Evolutionary conservation across 2,113 vertebrate species (phyloP), one percentile per base, ranked within the genome.

Genomic region (Anthoscopus minutus): DNA sequence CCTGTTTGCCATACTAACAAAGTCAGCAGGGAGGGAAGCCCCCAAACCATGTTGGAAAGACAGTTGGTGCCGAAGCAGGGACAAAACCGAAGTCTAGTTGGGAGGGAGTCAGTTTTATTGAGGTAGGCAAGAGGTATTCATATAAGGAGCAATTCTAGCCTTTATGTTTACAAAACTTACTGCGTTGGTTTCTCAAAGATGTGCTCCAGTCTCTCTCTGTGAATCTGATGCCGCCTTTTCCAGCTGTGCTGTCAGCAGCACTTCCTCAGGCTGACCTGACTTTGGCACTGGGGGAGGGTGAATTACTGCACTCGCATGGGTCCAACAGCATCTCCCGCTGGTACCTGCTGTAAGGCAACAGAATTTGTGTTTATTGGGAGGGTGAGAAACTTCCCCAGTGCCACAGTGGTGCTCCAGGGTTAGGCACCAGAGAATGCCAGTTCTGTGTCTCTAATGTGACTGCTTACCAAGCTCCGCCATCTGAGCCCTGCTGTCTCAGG

Each of bases 401-500:
- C 48, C 16, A 3, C 24, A 25, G 44, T 22, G 25, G 22, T 6
- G 33, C 28, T 67, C 25, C 21, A 7, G 9, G 6, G 40, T n/a
- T 31, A 8, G 28, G 16, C 3, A 2, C n/a, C 2, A 10, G 42
- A 40, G 18, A n/a, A n/a, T 0, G 1, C 35, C 14, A 22, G 35
- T 3, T 7, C 44, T 21, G 0, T 7, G 19, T 33, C 54, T 74
- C 37, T 15, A 3, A 11, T 0, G 4, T 12, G 48, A 38, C 7
- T 2, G 15, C 47, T 73, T 15, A 40, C 28, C 11, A 27, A 44
- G n/a, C 38, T 64, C 30, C 1, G 14, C 18, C 69, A 31, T 37
- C 50, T 1, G 1, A 51, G 8, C 15, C 7, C n/a, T 35, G 6
- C 12, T 28, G 37, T 51, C 51, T 60, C 54, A 8, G 61, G 4